Conservation (phyloP, 2,888 invertebrate genomes). For the Andrena chrysosceles region DNA sequence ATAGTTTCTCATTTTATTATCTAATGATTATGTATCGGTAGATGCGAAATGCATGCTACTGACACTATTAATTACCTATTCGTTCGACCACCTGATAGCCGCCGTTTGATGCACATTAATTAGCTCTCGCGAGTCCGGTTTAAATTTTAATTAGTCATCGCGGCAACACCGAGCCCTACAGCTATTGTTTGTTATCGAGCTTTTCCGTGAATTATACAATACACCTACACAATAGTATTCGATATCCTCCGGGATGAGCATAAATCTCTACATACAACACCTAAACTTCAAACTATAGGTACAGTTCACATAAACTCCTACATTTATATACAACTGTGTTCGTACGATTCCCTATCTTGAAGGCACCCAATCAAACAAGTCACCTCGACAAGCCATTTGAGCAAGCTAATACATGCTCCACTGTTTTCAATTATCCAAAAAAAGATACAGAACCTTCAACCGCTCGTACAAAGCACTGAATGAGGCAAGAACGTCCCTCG, state of each 20-base stretch:
- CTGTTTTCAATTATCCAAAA: too few relatives aligned
- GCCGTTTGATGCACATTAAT: conserved; percentile 57
- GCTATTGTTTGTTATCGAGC: conserved; percentile 51
- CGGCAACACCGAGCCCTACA: conserved; percentile 27
- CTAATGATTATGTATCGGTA: background rate
- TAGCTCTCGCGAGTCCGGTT: conserved; percentile 44
- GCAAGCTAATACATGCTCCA: too few relatives aligned
- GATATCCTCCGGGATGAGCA: background rate
- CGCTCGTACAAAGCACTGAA: too few relatives aligned
- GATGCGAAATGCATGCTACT: conserved; percentile 14
- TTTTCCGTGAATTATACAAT: conserved; percentile 46
- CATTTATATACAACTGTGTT: too few relatives aligned
- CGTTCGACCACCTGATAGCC: conserved; percentile 49
- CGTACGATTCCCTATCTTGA: too few relatives aligned
- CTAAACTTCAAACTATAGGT: too few relatives aligned
- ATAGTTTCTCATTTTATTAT: background rate
- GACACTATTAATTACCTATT: conserved; percentile 63
- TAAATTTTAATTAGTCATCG: conserved; percentile 63
- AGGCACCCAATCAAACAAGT: too few relatives aligned
- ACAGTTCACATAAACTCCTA: too few relatives aligned
- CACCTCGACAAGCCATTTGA: too few relatives aligned
- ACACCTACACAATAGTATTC: conserved; percentile 23
- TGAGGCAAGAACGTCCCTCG: too few relatives aligned
- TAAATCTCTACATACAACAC: background rate
- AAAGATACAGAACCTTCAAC: too few relatives aligned